phyloP scores from a whole-genome alignment of 2,888 invertebrate genomes.

The Aricia artaxerxes region DNA sequence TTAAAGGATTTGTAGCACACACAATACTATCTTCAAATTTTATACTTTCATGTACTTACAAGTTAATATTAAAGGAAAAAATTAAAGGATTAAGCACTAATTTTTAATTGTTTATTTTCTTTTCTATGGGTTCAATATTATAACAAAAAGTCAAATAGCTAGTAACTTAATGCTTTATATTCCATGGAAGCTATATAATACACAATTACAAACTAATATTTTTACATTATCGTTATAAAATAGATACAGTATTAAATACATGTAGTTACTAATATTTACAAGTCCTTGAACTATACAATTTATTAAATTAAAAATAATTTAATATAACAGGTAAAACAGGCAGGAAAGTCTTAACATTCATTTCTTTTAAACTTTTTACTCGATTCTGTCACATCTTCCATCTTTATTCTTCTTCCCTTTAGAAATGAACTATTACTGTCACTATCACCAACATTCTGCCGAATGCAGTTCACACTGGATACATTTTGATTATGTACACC shows the following conservation, averaged over 20 bases:
- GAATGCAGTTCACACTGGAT: constrained; percentile 69
- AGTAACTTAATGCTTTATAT: constrained; percentile 57
- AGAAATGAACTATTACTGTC: constrained; percentile 65
- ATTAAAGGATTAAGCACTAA: constrained; percentile 30
- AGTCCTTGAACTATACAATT: constrained; percentile 68
- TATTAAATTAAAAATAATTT: constrained; percentile 74
- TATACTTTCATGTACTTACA: too few species aligned
- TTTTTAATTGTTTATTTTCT: constrained; percentile 32
- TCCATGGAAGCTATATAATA: constrained; percentile 72
- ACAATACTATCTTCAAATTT: too few species aligned
- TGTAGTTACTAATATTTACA: constrained; percentile 76
- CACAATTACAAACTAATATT: constrained; percentile 58
- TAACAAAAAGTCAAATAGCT: constrained; percentile 41
- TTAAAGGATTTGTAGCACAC: too few species aligned
- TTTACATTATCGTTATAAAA: constrained; percentile 74
- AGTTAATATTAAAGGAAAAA: too few species aligned
- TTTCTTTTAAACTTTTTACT: constrained; percentile 75
- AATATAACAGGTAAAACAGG: constrained; percentile 64
- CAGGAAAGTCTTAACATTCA: constrained; percentile 68
- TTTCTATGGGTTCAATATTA: constrained; percentile 27
- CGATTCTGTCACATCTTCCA: constrained; percentile 70
- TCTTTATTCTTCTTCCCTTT: constrained; percentile 68
- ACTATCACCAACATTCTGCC: constrained; percentile 70
- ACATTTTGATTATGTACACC: constrained; percentile 76
- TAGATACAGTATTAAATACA: constrained; percentile 77